These are phyloP conservation scores for Nephila pilipes DNA, from an alignment of 1,140 invertebrate species.

Conservation along the genomic window DNA sequence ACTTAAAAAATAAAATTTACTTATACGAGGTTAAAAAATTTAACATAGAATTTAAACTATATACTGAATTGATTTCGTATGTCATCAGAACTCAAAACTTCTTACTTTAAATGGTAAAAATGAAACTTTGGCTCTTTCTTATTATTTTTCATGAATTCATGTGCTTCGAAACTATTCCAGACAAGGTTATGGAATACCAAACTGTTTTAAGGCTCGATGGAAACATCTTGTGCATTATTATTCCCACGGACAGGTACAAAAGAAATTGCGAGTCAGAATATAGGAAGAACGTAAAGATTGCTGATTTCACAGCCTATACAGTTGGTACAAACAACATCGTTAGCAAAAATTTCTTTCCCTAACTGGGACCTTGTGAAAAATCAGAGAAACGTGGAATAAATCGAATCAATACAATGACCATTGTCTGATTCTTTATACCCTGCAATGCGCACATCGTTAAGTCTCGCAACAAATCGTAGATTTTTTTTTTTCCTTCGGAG, in stretches of 20 bases:
- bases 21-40: too few relatives aligned
- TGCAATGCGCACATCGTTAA: not conserved
- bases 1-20: too few relatives aligned
- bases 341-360: not conserved
- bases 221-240: not conserved
- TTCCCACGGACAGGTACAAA: not conserved
- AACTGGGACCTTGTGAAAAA: not conserved
- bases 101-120: too few relatives aligned
- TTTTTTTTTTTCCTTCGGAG: not conserved
- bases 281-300: not conserved
- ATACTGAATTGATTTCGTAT: too few relatives aligned
- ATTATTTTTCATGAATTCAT: too few relatives aligned
- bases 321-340: not conserved
- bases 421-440: not conserved
- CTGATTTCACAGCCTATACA: not conserved
- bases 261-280: not conserved
- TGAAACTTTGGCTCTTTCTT: too few relatives aligned
- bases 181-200: too few relatives aligned
- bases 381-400: not conserved
- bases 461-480: not conserved
- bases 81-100: too few relatives aligned
- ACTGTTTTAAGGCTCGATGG: not conserved
- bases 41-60: too few relatives aligned
- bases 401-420: conserved; percentile 16
- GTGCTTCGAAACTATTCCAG: too few relatives aligned